Evolutionary conservation across 2,888 invertebrate genomes (phyloP).

Genomic region (Falcaria lacertinaria): DNA sequence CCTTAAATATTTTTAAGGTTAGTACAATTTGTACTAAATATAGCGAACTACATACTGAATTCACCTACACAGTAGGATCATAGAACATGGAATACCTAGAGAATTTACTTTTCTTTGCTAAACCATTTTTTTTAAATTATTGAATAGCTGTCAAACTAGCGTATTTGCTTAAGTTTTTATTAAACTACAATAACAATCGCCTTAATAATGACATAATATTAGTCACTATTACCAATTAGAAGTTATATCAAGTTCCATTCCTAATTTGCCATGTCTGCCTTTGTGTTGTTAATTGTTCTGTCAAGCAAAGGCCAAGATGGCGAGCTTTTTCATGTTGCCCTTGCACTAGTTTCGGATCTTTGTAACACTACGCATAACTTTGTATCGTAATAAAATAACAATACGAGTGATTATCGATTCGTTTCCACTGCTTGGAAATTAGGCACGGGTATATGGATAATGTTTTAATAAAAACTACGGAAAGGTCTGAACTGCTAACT

Average conservation of each 20-base stretch:
- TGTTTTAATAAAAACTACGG: no score
- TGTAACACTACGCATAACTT: constrained; percentile 22
- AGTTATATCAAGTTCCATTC: constrained; percentile 11
- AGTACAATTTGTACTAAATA: no score
- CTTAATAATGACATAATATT: neutral
- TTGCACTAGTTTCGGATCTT: constrained; percentile 46
- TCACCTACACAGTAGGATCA: no score
- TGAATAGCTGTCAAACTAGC: no score
- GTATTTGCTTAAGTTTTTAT: no score
- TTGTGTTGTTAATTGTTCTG: constrained; percentile 24
- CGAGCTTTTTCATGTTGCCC: constrained; percentile 23
- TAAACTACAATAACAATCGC: neutral
- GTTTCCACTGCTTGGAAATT: constrained; percentile 42
- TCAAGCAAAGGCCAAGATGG: constrained; percentile 23
- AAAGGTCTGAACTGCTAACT: no score
- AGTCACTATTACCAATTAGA: neutral
- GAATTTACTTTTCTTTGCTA: no score
- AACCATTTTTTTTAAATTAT: no score
- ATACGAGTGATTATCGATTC: constrained; percentile 43
- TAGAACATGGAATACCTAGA: no score
- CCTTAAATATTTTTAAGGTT: no score
- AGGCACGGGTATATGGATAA: constrained; percentile 32
- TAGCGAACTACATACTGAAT: no score
- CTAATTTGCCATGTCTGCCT: constrained; percentile 16
- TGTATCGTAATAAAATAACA: constrained; percentile 32